Evolutionary conservation across 2,888 invertebrate species (phyloP), one percentile per base, ranked within the genome.

Genomic region (Mactromeris polynyma): DNA sequence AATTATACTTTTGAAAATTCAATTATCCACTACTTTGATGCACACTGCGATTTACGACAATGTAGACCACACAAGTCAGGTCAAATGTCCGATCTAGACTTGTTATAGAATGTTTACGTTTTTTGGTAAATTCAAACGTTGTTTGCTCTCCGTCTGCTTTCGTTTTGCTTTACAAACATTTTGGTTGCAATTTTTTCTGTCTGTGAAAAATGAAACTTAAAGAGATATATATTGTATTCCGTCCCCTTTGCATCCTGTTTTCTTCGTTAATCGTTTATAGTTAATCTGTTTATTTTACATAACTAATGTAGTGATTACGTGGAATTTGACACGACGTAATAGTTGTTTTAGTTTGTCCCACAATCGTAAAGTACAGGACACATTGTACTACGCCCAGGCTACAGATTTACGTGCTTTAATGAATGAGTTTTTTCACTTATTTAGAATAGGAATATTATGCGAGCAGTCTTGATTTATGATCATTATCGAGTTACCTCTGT

Each of bases 401-500:
- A 73, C 33, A 73, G 73, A 73, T 26, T 73, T 33, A 69, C 33
- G 73, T 33, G 3, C 14, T 73, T 36, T 36, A 73, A 73, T 73
- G n/a, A 73, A 73, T 73, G 73, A 33, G 73, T 36, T 73, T 73
- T 73, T 73, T 73, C 73, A 73, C 73, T 73, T 73, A 36, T 73
- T 73, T 73, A 36, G 73, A 73, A 36, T 19, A 26, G 2, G 31
- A 73, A 33, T 36, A 73, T 17, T 33, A 73, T 73, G 33, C 19
- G 73, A 33, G 19, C 36, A 4, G 31, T 33, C 1, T 36, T 73
- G 73, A 73, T 73, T 73, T 73, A 73, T 73, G 73, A 73, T 36
- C 73, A 73, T 73, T 14, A 19, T 73, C 11, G 1, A 73, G 19
- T 26, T 73, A 73, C 17, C 73, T 73, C 33, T 73, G 73, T 36